A percentile compares a stretch with the other conserved stretches of the same genome.
phyloP scores from a whole-genome alignment of 2,888 invertebrate species.

The Dioctria rufipes region DNA sequence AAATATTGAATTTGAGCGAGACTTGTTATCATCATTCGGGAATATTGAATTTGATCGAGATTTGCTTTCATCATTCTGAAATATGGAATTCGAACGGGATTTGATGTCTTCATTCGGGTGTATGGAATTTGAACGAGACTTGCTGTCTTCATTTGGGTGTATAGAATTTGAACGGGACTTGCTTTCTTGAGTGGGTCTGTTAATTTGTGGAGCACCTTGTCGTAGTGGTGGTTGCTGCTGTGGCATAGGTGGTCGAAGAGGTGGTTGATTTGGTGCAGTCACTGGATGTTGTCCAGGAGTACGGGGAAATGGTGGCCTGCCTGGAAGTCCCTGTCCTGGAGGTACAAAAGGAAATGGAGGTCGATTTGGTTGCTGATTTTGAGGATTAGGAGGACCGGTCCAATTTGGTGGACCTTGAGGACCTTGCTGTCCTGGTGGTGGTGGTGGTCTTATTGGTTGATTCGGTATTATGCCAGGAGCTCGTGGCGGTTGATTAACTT shows the following conservation, averaged over 20 bases:
- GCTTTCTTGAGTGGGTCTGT: no score
- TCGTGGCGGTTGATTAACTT: slow-evolving; percentile 63
- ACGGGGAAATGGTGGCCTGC: slow-evolving; percentile 55
- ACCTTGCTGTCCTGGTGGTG: slow-evolving; percentile 66
- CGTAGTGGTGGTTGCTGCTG: slow-evolving; percentile 64
- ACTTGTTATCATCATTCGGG: slow-evolving; percentile 42
- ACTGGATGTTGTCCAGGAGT: slow-evolving; percentile 64
- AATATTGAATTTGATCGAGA: slow-evolving; percentile 39
- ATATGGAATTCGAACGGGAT: slow-evolving; percentile 33
- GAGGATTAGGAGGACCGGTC: slow-evolving; percentile 56
- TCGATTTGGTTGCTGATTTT: slow-evolving; percentile 61
- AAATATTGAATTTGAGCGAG: slow-evolving; percentile 4
- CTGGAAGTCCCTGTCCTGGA: slow-evolving; percentile 47
- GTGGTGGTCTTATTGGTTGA: slow-evolving; percentile 66
- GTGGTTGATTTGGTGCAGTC: slow-evolving; percentile 61
- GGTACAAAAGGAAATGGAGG: slow-evolving; percentile 63
- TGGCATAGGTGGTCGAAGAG: slow-evolving; percentile 61
- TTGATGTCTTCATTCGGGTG: slow-evolving; percentile 64
- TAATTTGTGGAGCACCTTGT: slow-evolving; percentile 59
- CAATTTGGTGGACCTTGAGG: slow-evolving; percentile 67
- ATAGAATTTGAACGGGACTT: no score
- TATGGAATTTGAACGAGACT: slow-evolving; percentile 18
- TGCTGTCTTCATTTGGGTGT: slow-evolving; percentile 1
- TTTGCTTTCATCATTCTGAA: slow-evolving; percentile 49
- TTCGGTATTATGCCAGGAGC: slow-evolving; percentile 64